phyloP scores from a whole-genome alignment of 1,140 invertebrate species.

The Panulirus ornatus region DNA sequence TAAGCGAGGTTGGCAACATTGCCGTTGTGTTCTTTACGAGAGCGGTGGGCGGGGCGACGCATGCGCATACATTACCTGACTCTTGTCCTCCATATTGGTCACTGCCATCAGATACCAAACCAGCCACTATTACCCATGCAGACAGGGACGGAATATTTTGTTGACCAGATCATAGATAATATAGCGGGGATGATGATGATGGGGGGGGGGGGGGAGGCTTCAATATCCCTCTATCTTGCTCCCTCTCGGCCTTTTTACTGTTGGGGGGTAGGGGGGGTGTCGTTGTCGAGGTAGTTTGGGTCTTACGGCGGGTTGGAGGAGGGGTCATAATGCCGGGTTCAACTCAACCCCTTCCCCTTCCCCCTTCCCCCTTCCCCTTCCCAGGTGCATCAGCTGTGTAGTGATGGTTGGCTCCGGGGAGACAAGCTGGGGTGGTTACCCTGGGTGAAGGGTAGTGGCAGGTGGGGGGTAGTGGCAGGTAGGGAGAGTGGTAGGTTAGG shows the following conservation, averaged over 20 bases:
- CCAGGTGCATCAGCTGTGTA: too few relatives aligned
- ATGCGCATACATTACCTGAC: slow-evolving; percentile 57
- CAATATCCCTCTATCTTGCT: neutral
- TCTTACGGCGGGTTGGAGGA: neutral
- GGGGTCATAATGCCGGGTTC: too few relatives aligned
- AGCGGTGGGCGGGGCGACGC: slow-evolving; percentile 50
- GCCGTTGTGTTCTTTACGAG: slow-evolving; percentile 27
- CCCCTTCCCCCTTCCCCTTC: too few relatives aligned
- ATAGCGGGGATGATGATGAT: slow-evolving; percentile 29
- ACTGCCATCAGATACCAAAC: slow-evolving; percentile 47
- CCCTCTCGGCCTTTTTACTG: neutral
- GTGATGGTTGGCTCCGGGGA: too few relatives aligned
- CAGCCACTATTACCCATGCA: slow-evolving; percentile 36
- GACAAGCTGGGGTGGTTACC: too few relatives aligned
- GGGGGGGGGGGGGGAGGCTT: neutral
- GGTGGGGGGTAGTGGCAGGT: too few relatives aligned
- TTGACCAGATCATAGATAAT: slow-evolving; percentile 42
- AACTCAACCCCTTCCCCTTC: too few relatives aligned
- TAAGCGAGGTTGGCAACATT: slow-evolving; percentile 32
- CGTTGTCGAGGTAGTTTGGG: neutral
- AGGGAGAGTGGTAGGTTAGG: too few relatives aligned
- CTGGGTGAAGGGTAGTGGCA: too few relatives aligned
- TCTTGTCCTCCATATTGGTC: slow-evolving; percentile 55
- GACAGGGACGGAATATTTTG: slow-evolving; percentile 45
- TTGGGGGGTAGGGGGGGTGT: too few relatives aligned